Conservation (phyloP, 2,888 invertebrate species). For the Entomobrya multifasciata region DNA sequence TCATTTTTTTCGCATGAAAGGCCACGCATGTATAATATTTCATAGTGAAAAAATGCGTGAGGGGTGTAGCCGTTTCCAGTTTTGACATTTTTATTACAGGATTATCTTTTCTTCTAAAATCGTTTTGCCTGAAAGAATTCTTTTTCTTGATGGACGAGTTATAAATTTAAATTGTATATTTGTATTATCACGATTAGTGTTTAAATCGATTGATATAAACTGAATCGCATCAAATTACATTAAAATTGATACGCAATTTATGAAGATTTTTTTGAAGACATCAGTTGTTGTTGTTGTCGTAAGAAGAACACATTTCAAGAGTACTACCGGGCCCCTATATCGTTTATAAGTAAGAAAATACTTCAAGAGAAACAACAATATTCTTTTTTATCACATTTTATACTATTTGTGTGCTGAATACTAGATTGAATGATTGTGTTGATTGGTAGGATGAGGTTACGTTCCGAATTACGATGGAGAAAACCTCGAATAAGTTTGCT, state of each 20-base stretch:
- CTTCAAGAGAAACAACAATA: not conserved
- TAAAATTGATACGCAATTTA: too few relatives aligned
- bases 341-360: not conserved
- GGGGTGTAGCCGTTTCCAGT: slow-evolving; percentile 31
- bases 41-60: slow-evolving; percentile 20
- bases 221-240: too few relatives aligned
- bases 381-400: not conserved
- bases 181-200: too few relatives aligned
- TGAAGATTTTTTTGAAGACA: too few relatives aligned
- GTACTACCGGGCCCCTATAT: not conserved
- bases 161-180: not conserved
- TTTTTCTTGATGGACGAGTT: not conserved
- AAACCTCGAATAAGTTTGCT: slow-evolving; percentile 19
- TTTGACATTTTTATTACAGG: slow-evolving; percentile 12
- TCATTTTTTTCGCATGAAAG: not conserved
- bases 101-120: not conserved
- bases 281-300: too few relatives aligned
- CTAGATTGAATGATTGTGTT: not conserved
- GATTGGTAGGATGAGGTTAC: not conserved
- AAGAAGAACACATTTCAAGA: too few relatives aligned
- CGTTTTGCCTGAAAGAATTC: not conserved
- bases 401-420: not conserved
- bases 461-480: slow-evolving; percentile 33
- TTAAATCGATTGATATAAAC: too few relatives aligned
- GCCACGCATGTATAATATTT: not conserved